Evolutionary conservation across 2,113 vertebrate genomes (phyloP).

Genomic region (Arizona elegans): DNA sequence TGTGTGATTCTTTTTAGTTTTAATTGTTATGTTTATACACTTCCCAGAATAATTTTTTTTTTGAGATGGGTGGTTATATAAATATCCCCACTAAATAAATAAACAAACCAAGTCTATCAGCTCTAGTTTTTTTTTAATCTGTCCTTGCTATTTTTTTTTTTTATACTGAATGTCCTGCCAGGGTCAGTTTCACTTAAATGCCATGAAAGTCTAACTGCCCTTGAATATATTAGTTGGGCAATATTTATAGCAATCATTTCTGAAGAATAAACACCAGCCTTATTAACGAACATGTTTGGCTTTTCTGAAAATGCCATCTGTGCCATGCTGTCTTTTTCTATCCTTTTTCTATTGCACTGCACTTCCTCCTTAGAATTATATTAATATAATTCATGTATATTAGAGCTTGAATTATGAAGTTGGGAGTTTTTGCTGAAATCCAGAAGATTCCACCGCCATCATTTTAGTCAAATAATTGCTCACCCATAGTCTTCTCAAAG

Average conservation of each 20-base stretch:
- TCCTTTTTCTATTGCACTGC: background rate
- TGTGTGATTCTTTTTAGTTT: too few relatives aligned
- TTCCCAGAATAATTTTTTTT: background rate
- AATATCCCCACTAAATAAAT: background rate
- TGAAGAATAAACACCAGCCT: background rate
- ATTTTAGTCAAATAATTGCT: background rate
- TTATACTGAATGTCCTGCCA: background rate
- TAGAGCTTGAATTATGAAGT: background rate
- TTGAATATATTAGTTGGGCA: background rate
- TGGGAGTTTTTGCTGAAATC: background rate
- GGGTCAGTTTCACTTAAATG: background rate
- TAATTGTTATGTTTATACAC: background rate
- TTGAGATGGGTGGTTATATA: background rate
- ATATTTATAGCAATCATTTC: background rate
- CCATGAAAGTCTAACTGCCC: background rate
- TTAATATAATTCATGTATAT: background rate
- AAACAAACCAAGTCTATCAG: background rate
- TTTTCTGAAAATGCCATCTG: background rate
- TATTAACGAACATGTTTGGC: background rate
- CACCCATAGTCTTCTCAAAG: too few relatives aligned
- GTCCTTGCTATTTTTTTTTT: too few relatives aligned
- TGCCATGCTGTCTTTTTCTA: background rate
- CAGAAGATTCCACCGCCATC: background rate
- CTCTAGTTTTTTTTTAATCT: background rate
- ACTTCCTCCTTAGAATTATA: background rate